Evolutionary conservation across 2,888 invertebrate genomes (phyloP), one percentile per base, ranked within the genome.

Genomic region (Drosophila flavopinicola): DNA sequence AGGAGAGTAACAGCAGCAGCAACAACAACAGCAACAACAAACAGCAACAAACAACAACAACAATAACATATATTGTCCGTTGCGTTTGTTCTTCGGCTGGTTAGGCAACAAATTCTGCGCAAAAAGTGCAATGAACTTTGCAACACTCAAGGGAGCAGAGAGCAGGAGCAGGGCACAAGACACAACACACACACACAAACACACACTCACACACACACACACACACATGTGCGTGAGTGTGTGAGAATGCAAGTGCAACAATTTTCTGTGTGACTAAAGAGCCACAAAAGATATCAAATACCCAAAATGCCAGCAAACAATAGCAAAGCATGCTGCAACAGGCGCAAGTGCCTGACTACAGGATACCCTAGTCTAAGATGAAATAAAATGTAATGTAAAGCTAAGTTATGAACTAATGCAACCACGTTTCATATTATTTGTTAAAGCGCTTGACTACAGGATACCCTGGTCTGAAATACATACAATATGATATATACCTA

Each of bases 101-200:
- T 86, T 86, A 86, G 86, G 80, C 80, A 80, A 80, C 80, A 80
- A 80, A 80, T 80, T 80, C 80, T 80, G 80, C 86, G 80, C 80
- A 80, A 86, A 80, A 86, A 84, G 80, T 80, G 67, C 86, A 80
- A 65, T 86, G 80, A 80, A 80, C 80, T 78, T 63, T 67, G 57
- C 63, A 70, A 78, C 66, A 59, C 80, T 68, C 71, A 75, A 60
- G 60, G 75, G 75, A 71, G 53, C 59, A 61, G 44, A 42, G 53
- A 52, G 56, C 49, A 49, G 45, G 57, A 69, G 75, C 47, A 53
- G 59, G 33, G 48, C 69, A 70, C 49, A 56, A 59, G 33, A 45
- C 17, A 48, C 37, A 32, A 56, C 33, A 37, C 56, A 38, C 56
- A 42, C 49, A 48, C 63, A 58, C 32, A 45, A 17, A 39, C 44